These are phyloP conservation scores for Helogale parvula DNA, from an alignment of 2,113 vertebrate species.

Conservation along the genomic window DNA sequence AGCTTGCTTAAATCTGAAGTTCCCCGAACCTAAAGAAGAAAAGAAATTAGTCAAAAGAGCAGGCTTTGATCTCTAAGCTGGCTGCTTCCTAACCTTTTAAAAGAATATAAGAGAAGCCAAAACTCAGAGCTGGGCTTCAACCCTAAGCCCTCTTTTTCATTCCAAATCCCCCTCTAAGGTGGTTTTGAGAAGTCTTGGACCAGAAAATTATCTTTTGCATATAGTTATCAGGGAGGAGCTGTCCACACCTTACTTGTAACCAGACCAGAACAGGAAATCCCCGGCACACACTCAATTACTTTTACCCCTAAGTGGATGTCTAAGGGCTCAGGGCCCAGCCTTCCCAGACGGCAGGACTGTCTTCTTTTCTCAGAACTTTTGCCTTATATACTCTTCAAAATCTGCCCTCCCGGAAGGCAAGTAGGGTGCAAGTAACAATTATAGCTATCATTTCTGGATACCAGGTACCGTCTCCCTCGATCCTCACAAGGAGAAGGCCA, in stretches of 20 bases:
- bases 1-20: slow-evolving; percentile 72
- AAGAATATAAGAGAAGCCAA: not conserved
- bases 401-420: not conserved
- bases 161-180: not conserved
- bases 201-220: not conserved
- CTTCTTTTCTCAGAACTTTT: not conserved
- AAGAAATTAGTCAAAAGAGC: not conserved
- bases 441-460: not conserved
- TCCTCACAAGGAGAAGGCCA: not conserved
- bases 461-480: not conserved
- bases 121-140: not conserved
- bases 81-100: not conserved
- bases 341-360: not conserved
- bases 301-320: accelerated
- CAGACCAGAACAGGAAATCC: not conserved
- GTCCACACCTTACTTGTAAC: not conserved
- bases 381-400: not conserved
- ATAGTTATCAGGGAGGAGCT: not conserved
- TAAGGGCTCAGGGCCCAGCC: not conserved
- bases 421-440: not conserved
- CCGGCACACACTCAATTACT: not conserved
- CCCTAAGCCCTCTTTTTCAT: not conserved
- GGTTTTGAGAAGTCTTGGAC: not conserved
- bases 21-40: slow-evolving; percentile 71
- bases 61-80: not conserved